These are phyloP conservation scores for Sebastes vulpes DNA, from an alignment of 2,797 vertebrate genomes.

Conservation along the genomic window DNA sequence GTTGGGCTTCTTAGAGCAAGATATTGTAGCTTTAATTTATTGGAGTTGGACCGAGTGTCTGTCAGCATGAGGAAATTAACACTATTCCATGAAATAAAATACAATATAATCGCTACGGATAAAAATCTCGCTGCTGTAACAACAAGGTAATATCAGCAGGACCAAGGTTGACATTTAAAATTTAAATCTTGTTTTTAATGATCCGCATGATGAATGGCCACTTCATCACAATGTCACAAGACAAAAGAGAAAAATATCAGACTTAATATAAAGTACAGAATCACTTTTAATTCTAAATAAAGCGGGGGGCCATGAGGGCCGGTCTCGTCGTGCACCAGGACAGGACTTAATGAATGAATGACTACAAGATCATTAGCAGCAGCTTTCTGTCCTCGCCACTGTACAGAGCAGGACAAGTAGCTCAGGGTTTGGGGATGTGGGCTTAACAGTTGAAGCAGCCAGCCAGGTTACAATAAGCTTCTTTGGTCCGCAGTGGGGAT, in stretches of 20 bases:
- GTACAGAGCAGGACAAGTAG: conserved; percentile 44
- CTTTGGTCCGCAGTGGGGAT: conserved; percentile 71
- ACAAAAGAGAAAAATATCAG: conserved; percentile 23
- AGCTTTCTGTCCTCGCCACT: conserved; percentile 45
- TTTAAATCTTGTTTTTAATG: conserved; percentile 57
- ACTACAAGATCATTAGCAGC: conserved; percentile 65
- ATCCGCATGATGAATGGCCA: conserved; percentile 56
- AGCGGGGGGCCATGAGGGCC: not conserved
- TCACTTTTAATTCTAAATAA: conserved; percentile 50
- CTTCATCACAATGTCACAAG: conserved; percentile 40
- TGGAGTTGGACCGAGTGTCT: conserved; percentile 12
- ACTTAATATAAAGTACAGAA: conserved; percentile 55
- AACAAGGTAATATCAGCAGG: conserved; percentile 27
- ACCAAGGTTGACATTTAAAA: conserved; percentile 58
- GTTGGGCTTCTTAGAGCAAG: not conserved
- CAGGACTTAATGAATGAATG: conserved; percentile 51
- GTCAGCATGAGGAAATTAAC: conserved; percentile 50
- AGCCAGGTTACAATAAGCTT: conserved; percentile 80
- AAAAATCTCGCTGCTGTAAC: conserved; percentile 1
- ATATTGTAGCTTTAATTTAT: conserved; percentile 29
- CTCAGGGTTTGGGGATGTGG: conserved; percentile 71
- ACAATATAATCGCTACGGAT: conserved; percentile 23
- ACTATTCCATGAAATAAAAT: conserved; percentile 49
- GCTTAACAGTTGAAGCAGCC: conserved; percentile 72
- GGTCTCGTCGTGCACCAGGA: conserved; percentile 21